These are phyloP conservation scores for Muricea muricata DNA, from an alignment of 92 coral and sea anemone species.

Conservation along the genomic window DNA sequence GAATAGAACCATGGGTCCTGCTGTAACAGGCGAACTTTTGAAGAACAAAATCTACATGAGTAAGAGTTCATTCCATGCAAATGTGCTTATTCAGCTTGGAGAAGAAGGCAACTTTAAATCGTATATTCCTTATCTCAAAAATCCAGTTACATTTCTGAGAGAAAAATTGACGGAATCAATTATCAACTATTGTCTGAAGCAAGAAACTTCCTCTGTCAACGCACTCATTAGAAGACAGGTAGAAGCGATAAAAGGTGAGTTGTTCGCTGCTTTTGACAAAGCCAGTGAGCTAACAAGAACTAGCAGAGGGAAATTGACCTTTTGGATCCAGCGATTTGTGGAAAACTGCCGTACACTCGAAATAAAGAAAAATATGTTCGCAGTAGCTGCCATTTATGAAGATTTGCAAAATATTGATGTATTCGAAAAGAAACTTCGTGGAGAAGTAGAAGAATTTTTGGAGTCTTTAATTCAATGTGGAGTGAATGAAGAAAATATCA, in stretches of 20 bases:
- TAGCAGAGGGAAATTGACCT: background rate
- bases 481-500: background rate
- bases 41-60: background rate
- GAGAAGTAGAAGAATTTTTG: background rate
- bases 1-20: conserved; percentile 7
- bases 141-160: conserved; percentile 12
- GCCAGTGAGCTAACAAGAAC: background rate
- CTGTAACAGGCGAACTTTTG: conserved; percentile 6
- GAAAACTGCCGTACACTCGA: conserved; percentile 3
- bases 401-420: conserved; percentile 16
- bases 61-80: no score
- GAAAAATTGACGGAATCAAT: conserved; percentile 11
- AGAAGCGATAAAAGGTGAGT: background rate
- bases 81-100: conserved; percentile 10
- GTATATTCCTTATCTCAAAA: background rate
- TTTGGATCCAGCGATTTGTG: conserved; percentile 8
- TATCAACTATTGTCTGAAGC: no score
- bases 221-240: background rate
- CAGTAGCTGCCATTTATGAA: conserved; percentile 16
- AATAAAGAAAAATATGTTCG: conserved; percentile 9
- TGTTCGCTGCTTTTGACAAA: background rate
- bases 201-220: background rate
- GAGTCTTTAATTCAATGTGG: background rate
- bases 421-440: background rate
- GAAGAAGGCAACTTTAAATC: background rate